A percentile compares a stretch with the other conserved stretches of the same genome.
phyloP scores from a whole-genome alignment of 1,140 invertebrate species.

The Aporrectodea caliginosa region DNA sequence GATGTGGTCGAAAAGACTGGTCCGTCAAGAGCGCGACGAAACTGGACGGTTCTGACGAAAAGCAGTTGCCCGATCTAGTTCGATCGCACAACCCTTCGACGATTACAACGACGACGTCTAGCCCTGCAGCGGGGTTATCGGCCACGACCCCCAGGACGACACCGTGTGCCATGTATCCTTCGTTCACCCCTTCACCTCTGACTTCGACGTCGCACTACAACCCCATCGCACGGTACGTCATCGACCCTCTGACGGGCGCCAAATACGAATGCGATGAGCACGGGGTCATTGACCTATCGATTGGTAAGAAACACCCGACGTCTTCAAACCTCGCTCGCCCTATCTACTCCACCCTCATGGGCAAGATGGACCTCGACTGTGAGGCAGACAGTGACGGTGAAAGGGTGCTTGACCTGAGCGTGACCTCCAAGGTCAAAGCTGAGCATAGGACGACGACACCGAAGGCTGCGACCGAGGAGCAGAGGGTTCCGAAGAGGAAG shows the following conservation, averaged over 20 bases:
- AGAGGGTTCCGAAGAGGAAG: not conserved
- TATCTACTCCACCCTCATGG: not conserved
- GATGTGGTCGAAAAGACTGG: too few relatives aligned
- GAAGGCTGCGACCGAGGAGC: not conserved
- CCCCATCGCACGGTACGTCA: not conserved
- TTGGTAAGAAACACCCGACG: not conserved
- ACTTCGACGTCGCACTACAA: not conserved
- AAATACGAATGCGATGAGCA: not conserved
- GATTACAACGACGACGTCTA: not conserved
- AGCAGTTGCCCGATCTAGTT: not conserved
- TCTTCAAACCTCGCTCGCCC: not conserved
- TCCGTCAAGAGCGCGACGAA: not conserved
- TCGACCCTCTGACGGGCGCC: not conserved
- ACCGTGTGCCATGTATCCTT: not conserved
- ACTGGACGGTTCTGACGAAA: not conserved
- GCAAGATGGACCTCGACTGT: not conserved
- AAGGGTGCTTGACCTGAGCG: not conserved
- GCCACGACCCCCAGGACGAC: not conserved
- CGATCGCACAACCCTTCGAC: not conserved
- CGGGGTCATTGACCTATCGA: not conserved
- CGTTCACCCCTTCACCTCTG: not conserved
- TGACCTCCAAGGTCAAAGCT: not conserved
- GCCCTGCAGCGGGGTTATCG: not conserved
- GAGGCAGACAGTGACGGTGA: not conserved
- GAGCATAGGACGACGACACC: not conserved